Evolutionary conservation across 2,797 vertebrate genomes (phyloP).

Genomic region (Artibeus jamaicensis): DNA sequence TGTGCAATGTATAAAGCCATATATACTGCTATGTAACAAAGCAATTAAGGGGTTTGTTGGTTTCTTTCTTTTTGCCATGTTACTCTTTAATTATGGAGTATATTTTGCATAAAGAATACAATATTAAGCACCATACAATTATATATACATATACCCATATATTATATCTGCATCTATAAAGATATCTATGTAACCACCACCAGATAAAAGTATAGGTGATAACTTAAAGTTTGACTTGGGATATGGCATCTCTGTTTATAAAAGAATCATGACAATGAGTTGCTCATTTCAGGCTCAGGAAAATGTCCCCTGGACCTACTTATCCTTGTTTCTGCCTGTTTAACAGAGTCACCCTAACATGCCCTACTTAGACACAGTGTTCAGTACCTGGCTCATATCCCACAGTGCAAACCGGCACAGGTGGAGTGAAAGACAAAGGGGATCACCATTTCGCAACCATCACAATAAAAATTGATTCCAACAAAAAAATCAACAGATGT

Average conservation of each 20-base stretch:
- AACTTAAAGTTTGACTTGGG: background rate
- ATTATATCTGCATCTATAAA: background rate
- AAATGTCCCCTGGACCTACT: background rate
- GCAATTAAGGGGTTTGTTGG: background rate
- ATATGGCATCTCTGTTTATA: background rate
- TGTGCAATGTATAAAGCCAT: background rate
- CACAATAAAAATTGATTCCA: background rate
- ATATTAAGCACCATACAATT: background rate
- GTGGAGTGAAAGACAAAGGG: background rate
- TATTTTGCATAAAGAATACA: background rate
- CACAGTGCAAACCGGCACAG: background rate
- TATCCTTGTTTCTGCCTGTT: background rate
- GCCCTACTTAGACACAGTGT: background rate
- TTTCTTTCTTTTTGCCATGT: background rate
- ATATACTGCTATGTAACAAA: background rate
- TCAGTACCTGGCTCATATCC: background rate
- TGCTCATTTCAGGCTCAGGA: background rate
- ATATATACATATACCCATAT: background rate
- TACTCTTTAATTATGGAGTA: background rate
- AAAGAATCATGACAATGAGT: background rate
- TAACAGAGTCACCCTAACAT: background rate
- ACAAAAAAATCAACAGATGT: background rate
- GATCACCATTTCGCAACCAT: background rate
- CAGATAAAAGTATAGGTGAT: background rate
- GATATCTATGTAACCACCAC: background rate